Evolutionary conservation across 2,797 vertebrate genomes (phyloP).

Genomic region (Eremophila alpestris): DNA sequence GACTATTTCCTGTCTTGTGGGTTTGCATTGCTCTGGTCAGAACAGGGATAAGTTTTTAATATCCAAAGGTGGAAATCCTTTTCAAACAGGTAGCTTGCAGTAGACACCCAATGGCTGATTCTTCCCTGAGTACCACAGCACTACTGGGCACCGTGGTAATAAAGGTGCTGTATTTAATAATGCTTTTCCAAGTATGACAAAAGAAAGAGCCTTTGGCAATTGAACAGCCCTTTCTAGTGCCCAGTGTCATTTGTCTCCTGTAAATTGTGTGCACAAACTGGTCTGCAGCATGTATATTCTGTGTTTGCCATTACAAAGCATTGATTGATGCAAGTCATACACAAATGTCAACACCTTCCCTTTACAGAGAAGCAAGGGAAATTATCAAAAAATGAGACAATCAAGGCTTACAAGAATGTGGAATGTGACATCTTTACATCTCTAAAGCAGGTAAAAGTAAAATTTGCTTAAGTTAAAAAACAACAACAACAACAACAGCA

Average conservation of each 20-base stretch:
- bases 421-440: background rate
- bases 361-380: background rate
- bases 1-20: background rate
- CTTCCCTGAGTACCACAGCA: background rate
- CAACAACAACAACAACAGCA: too few relatives aligned
- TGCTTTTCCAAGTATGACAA: background rate
- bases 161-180: background rate
- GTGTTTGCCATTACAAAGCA: background rate
- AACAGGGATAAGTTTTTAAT: background rate
- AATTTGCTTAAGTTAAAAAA: background rate
- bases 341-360: background rate
- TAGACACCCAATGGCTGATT: background rate
- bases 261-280: conserved; percentile 25
- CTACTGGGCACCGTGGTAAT: background rate
- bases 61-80: background rate
- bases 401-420: background rate
- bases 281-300: conserved; percentile 35
- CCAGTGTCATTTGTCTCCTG: conserved; percentile 24
- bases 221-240: conserved; percentile 1
- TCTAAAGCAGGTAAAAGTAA: background rate
- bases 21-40: background rate
- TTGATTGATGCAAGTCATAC: too few relatives aligned
- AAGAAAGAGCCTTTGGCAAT: conserved; percentile 9
- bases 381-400: background rate
- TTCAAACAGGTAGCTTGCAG: background rate